Conservation (phyloP, 2,797 vertebrate genomes). For the Pseudopleuronectes americanus region DNA sequence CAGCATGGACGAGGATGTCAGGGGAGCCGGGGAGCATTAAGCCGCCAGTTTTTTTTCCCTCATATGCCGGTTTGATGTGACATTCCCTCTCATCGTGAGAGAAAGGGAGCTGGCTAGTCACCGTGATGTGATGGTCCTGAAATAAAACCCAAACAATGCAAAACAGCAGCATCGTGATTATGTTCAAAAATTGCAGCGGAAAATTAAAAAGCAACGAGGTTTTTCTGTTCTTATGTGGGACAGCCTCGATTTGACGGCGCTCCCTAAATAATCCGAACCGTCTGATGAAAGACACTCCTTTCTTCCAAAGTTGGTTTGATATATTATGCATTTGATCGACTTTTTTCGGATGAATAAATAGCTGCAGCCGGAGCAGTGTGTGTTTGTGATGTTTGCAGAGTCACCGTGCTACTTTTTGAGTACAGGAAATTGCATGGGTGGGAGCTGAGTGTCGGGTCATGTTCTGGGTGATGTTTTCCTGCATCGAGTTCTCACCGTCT, state of each 20-base stretch:
- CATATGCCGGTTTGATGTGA: constrained; percentile 64
- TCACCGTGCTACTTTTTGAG: background rate
- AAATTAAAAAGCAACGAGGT: background rate
- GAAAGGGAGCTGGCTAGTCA: constrained; percentile 36
- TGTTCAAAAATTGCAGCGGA: too few species aligned
- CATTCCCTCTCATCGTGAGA: constrained; percentile 61
- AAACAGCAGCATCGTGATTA: background rate
- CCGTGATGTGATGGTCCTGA: constrained; percentile 1
- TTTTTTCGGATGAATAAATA: constrained; percentile 9
- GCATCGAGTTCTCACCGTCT: constrained; percentile 42
- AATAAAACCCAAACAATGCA: constrained; percentile 5
- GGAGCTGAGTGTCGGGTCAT: too few species aligned
- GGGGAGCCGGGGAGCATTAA: constrained; percentile 32
- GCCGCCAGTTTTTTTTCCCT: constrained; percentile 13
- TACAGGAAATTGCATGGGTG: constrained; percentile 12
- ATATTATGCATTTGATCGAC: background rate
- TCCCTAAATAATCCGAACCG: constrained; percentile 10
- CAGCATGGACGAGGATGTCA: constrained; percentile 25
- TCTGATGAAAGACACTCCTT: background rate
- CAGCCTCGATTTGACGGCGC: background rate
- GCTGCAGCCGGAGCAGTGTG: background rate
- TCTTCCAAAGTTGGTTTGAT: constrained; percentile 8
- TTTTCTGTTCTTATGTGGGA: background rate
- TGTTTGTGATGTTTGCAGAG: constrained; percentile 26
- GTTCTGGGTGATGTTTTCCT: constrained; percentile 22